These are phyloP conservation scores for Channallabes apus DNA, from an alignment of 2,797 vertebrate genomes.

Conservation along the genomic window DNA sequence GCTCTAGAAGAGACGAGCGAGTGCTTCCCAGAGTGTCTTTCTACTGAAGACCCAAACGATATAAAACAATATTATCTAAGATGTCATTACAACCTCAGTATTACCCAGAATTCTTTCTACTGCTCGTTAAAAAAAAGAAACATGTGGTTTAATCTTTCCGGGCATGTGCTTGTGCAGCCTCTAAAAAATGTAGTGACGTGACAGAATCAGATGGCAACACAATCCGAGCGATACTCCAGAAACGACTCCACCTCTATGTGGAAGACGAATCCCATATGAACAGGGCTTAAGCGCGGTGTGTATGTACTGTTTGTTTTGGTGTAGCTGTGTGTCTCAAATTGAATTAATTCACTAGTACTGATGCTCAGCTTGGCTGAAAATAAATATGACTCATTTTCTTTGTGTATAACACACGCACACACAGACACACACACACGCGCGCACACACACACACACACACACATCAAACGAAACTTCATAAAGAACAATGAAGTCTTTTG, in stretches of 20 bases:
- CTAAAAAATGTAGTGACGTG: background rate
- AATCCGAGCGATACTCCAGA: background rate
- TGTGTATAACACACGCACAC: too few species aligned
- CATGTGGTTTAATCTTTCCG: background rate
- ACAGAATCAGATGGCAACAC: background rate
- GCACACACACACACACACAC: slow-evolving; percentile 6
- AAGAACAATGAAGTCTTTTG: background rate
- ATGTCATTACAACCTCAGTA: background rate
- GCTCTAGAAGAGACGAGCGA: too few species aligned
- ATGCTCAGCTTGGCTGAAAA: background rate
- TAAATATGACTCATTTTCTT: slow-evolving; percentile 11
- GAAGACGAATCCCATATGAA: background rate
- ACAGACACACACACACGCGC: background rate
- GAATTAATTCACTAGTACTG: background rate
- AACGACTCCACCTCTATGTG: background rate
- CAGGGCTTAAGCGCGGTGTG: background rate
- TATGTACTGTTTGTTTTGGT: background rate
- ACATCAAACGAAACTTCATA: background rate
- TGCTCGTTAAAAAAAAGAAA: background rate
- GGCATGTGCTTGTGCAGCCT: background rate
- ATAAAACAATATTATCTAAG: too few species aligned
- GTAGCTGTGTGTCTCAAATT: background rate
- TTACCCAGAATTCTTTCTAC: background rate
- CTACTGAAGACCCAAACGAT: too few species aligned
- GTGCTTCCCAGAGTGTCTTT: too few species aligned